Evolutionary conservation across 2,113 vertebrate genomes (phyloP).

Genomic region (Rhinoptilus africanus): DNA sequence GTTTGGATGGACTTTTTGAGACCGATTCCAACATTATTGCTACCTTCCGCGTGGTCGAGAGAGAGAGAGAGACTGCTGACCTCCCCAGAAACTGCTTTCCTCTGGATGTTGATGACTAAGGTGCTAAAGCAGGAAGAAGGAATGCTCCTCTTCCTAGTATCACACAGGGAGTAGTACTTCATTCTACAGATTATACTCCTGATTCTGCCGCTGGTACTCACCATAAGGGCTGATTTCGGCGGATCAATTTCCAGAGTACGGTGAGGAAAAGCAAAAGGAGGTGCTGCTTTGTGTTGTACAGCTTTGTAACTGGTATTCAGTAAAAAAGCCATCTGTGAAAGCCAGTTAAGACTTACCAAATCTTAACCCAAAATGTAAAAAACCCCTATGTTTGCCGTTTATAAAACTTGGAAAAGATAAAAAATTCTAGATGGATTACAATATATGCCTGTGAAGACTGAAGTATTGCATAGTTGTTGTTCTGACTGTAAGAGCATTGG

Average conservation of each 20-base stretch:
- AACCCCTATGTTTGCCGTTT: neutral
- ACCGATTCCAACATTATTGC: neutral
- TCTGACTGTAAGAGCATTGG: neutral
- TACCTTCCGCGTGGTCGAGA: neutral
- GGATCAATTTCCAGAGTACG: accelerated
- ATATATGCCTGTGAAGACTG: neutral
- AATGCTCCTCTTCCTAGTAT: neutral
- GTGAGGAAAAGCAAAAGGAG: neutral
- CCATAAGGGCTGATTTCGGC: neutral
- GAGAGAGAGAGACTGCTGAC: neutral
- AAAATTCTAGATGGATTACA: neutral
- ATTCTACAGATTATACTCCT: neutral
- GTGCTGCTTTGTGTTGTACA: neutral
- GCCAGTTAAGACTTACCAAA: neutral
- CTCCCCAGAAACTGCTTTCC: neutral
- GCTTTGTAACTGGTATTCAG: neutral
- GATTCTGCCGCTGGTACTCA: neutral
- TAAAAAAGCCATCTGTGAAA: neutral
- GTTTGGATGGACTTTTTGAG: neutral
- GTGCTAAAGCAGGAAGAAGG: slow-evolving; percentile 30
- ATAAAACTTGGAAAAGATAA: slow-evolving; percentile 33
- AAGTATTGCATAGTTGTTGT: slow-evolving; percentile 10
- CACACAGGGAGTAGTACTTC: neutral
- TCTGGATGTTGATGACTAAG: neutral
- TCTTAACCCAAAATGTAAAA: slow-evolving; percentile 8